These are phyloP conservation scores for Pseudachorutes palmiensis DNA, from an alignment of 1,140 invertebrate species.

Conservation along the genomic window DNA sequence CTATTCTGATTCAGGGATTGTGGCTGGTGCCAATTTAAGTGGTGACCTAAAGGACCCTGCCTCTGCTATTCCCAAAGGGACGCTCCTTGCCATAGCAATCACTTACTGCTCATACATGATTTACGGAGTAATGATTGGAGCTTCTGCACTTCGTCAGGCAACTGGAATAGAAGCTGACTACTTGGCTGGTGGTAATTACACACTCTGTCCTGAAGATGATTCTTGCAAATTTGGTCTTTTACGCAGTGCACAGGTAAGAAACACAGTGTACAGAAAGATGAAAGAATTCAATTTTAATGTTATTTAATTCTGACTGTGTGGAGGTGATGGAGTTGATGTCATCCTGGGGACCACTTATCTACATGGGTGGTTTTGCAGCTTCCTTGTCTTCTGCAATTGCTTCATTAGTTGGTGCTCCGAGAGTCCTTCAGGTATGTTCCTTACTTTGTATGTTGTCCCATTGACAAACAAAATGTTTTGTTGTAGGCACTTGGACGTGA, in stretches of 20 bases:
- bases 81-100: slow-evolving; percentile 48
- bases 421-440: slow-evolving; percentile 37
- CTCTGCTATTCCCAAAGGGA: slow-evolving; percentile 49
- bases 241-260: slow-evolving; percentile 37
- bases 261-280: too few species aligned
- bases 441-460: too few species aligned
- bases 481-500: slow-evolving; percentile 56
- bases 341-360: slow-evolving; percentile 53
- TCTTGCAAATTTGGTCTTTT: slow-evolving; percentile 45
- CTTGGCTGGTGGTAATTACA: slow-evolving; percentile 1
- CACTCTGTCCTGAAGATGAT: neutral
- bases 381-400: slow-evolving; percentile 59
- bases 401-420: slow-evolving; percentile 56
- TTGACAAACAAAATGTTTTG: too few species aligned
- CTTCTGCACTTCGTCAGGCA: slow-evolving; percentile 43
- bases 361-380: slow-evolving; percentile 54
- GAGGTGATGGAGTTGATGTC: slow-evolving; percentile 54
- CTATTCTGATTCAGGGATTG: slow-evolving; percentile 41
- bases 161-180: slow-evolving; percentile 42
- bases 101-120: slow-evolving; percentile 50
- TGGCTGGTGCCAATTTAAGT: slow-evolving; percentile 57
- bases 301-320: neutral
- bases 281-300: too few species aligned
- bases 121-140: slow-evolving; percentile 48
- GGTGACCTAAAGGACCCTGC: slow-evolving; percentile 47